A percentile compares a stretch with the other conserved stretches of the same genome.
phyloP scores from a whole-genome alignment of 2,888 invertebrate species.

The Hipparchia sbordonii region DNA sequence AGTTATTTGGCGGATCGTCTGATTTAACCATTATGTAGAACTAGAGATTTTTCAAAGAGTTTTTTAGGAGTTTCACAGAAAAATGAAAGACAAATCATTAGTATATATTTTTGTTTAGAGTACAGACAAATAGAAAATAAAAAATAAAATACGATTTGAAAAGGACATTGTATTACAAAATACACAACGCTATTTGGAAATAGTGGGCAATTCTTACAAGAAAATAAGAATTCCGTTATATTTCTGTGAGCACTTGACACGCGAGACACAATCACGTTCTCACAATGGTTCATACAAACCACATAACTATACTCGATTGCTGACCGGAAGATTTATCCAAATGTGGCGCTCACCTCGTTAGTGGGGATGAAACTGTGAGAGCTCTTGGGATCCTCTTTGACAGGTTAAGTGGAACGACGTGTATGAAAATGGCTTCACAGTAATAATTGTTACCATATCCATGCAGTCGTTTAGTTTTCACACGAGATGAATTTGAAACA shows the following conservation, averaged over 20 bases:
- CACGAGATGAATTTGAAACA: constrained; percentile 1
- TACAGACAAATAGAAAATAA: too few relatives aligned
- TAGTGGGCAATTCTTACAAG: constrained; percentile 21
- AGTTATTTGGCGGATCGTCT: too few relatives aligned
- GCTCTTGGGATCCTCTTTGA: constrained; percentile 47
- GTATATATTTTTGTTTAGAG: too few relatives aligned
- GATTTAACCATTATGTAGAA: too few relatives aligned
- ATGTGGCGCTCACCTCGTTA: constrained; percentile 61
- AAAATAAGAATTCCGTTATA: constrained; percentile 28
- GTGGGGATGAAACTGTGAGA: constrained; percentile 52
- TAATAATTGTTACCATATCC: constrained; percentile 4
- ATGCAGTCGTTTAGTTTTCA: background rate
- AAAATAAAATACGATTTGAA: too few relatives aligned
- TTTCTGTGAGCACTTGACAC: constrained; percentile 36
- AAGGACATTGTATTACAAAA: background rate
- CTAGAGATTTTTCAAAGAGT: too few relatives aligned
- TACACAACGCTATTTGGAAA: background rate
- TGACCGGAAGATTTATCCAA: constrained; percentile 56
- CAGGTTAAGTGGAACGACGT: constrained; percentile 26
- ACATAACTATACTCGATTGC: constrained; percentile 45
- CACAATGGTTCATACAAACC: constrained; percentile 44
- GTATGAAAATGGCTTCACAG: constrained; percentile 10
- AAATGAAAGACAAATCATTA: too few relatives aligned
- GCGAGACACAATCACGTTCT: constrained; percentile 42
- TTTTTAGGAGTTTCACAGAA: too few relatives aligned